phyloP scores from a whole-genome alignment of 2,113 vertebrate species.

The Hirundichthys speculiger region DNA sequence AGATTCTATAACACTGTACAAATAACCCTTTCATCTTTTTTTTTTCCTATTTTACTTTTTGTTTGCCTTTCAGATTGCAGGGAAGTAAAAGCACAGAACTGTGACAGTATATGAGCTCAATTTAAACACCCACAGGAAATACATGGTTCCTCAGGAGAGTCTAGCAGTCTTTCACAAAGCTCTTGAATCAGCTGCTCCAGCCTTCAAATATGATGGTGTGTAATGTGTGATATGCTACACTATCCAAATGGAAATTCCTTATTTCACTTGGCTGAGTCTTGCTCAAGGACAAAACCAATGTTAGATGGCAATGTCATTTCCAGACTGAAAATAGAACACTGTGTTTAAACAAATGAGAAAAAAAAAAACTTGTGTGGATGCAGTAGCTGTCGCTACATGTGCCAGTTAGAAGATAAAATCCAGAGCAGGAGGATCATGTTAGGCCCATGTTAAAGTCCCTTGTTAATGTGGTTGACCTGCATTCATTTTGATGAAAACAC shows the following conservation, averaged over 20 bases:
- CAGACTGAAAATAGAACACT: constrained; percentile 16
- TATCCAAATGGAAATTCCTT: constrained; percentile 37
- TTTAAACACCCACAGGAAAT: constrained; percentile 33
- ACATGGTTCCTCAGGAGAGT: constrained; percentile 46
- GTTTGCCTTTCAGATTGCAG: constrained; percentile 5
- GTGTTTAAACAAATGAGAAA: background rate
- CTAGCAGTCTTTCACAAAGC: constrained; percentile 9
- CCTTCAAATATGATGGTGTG: constrained; percentile 42
- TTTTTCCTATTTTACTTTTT: background rate
- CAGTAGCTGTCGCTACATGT: background rate
- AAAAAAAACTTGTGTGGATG: background rate
- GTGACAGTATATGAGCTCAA: constrained; percentile 10
- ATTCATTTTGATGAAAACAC: no score
- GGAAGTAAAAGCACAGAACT: constrained; percentile 23
- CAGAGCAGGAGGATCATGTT: background rate
- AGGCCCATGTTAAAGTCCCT: no score
- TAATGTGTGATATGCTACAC: constrained; percentile 32
- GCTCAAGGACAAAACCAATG: constrained; percentile 26
- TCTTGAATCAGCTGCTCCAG: constrained; percentile 44
- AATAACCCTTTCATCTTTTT: background rate
- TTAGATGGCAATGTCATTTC: constrained; percentile 16
- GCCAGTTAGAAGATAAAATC: background rate
- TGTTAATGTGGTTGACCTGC: no score
- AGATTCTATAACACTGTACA: background rate
- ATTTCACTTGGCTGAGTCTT: constrained; percentile 27